These are phyloP conservation scores for Saccopteryx bilineata DNA, from an alignment of 2,113 vertebrate genomes.

Conservation along the genomic window DNA sequence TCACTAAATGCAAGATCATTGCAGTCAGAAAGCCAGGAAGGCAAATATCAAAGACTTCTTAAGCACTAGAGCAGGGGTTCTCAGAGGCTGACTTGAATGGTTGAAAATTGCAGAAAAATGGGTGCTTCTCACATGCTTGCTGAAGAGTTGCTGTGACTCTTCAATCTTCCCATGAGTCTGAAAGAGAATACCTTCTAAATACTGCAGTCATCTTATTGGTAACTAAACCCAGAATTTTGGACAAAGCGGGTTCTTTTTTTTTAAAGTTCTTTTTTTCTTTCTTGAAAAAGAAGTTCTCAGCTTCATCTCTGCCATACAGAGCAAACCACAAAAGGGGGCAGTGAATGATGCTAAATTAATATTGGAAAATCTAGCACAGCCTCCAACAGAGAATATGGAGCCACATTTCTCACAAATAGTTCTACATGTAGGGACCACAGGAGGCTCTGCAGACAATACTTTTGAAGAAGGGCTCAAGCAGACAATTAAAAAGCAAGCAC, in stretches of 20 bases:
- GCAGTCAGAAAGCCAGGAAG: background rate
- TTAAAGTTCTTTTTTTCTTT: background rate
- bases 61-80: background rate
- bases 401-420: fast-evolving
- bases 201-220: background rate
- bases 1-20: background rate
- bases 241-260: background rate
- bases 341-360: background rate
- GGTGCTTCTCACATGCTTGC: background rate
- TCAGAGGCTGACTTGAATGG: too few species aligned
- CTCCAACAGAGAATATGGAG: fast-evolving
- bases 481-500: background rate
- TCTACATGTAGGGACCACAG: background rate
- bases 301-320: background rate
- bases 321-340: background rate
- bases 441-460: background rate
- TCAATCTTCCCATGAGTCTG: background rate
- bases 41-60: background rate
- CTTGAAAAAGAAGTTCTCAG: background rate
- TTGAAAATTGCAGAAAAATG: background rate
- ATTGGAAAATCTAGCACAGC: fast-evolving
- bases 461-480: background rate
- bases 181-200: background rate
- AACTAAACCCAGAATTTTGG: background rate
- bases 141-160: background rate